Evolutionary conservation across 1,140 invertebrate species (phyloP).

Genomic region (Apis cerana): DNA sequence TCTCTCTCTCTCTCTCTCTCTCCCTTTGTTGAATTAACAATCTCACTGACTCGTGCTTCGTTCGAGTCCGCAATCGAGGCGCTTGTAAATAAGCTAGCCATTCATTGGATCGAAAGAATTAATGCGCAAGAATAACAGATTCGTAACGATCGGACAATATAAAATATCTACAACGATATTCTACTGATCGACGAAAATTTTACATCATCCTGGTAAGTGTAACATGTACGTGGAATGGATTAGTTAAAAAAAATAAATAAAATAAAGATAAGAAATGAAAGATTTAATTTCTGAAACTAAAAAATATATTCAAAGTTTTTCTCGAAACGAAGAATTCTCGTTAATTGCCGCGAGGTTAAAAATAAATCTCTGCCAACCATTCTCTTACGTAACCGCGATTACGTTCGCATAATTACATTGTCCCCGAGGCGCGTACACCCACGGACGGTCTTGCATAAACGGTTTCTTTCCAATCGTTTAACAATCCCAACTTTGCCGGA

Average conservation of each 20-base stretch:
- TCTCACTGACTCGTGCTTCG: not conserved
- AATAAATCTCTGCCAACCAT: not conserved
- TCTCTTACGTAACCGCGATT: not conserved
- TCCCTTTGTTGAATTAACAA: conserved; percentile 16
- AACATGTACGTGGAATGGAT: too few species aligned
- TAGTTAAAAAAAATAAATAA: too few species aligned
- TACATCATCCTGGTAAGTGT: too few species aligned
- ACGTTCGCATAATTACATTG: not conserved
- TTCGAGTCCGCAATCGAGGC: conserved; percentile 19
- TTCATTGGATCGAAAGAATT: conserved; percentile 24
- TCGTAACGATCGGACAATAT: not conserved
- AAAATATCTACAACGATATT: not conserved
- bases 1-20: too few species aligned
- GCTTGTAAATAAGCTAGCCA: conserved; percentile 42
- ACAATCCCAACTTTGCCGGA: not conserved
- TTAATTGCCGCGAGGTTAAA: not conserved
- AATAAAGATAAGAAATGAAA: too few species aligned
- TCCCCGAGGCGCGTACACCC: not conserved
- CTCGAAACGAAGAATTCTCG: not conserved
- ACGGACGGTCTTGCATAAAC: not conserved
- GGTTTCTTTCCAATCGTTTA: not conserved
- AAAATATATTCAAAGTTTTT: too few species aligned
- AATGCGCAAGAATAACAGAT: not conserved
- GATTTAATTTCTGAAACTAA: too few species aligned
- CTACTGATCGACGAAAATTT: too few species aligned